A percentile compares a stretch with the other conserved stretches of the same genome.
These are phyloP conservation scores for Empis livida DNA, from an alignment of 2,888 invertebrate genomes.

Conservation along the genomic window DNA sequence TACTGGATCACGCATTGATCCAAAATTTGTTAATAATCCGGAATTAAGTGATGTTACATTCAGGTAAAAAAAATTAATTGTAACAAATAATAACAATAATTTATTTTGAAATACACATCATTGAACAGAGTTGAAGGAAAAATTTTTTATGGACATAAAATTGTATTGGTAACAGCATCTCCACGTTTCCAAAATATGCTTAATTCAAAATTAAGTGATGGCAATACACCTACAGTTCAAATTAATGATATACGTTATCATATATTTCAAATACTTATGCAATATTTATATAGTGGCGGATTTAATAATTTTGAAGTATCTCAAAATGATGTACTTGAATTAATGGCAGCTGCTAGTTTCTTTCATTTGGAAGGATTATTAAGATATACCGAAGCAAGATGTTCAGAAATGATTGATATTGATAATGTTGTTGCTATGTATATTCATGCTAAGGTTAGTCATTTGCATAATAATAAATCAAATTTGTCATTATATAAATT, in stretches of 20 bases:
- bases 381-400: conserved; percentile 73
- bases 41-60: conserved; percentile 87
- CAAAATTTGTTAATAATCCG: conserved; percentile 87
- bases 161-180: conserved; percentile 83
- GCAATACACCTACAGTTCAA: conserved; percentile 71
- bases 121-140: conserved; percentile 67
- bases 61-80: conserved; percentile 34
- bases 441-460: conserved; percentile 72
- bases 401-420: conserved; percentile 69
- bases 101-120: background rate
- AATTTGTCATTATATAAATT: too few species aligned
- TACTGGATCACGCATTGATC: conserved; percentile 68
- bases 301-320: conserved; percentile 66
- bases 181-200: conserved; percentile 77
- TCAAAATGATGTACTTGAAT: conserved; percentile 67
- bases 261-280: conserved; percentile 87
- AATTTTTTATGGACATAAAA: conserved; percentile 87
- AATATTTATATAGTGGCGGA: conserved; percentile 82
- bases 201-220: conserved; percentile 57
- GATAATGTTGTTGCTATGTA: conserved; percentile 87
- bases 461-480: too few species aligned
- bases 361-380: conserved; percentile 78
- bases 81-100: background rate
- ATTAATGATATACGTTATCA: conserved; percentile 87
- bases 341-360: conserved; percentile 85